Evolutionary conservation across 2,113 vertebrate genomes (phyloP).

Genomic region (Fulica atra): DNA sequence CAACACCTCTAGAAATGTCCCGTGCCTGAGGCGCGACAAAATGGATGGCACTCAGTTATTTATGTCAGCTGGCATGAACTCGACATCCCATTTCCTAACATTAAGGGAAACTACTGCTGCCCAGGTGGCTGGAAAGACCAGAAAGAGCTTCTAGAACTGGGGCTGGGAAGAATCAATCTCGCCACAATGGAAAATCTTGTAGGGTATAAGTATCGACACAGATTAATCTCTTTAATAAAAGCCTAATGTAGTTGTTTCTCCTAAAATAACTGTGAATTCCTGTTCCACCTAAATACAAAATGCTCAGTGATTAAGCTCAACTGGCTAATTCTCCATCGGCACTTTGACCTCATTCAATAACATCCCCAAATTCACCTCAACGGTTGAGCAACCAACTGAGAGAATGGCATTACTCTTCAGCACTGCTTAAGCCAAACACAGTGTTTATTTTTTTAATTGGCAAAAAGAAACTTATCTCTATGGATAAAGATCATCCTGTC

Average conservation of each 20-base stretch:
- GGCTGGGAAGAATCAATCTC: not conserved
- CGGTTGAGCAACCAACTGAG: slow-evolving; percentile 1
- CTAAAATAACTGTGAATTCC: not conserved
- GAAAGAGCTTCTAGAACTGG: not conserved
- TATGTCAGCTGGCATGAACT: not conserved
- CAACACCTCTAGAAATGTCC: not conserved
- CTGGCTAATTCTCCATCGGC: not conserved
- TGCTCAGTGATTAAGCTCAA: not conserved
- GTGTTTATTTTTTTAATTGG: not conserved
- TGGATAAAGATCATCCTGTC: slow-evolving; percentile 1
- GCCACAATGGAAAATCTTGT: not conserved
- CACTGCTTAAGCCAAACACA: not conserved
- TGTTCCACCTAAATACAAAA: not conserved
- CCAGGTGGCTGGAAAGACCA: not conserved
- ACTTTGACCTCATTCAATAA: not conserved
- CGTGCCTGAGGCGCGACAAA: not conserved
- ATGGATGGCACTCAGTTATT: not conserved
- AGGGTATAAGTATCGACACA: not conserved
- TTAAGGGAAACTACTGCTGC: accelerated
- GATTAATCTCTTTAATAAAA: not conserved
- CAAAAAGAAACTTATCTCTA: not conserved
- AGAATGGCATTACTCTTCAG: not conserved
- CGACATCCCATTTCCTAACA: not conserved
- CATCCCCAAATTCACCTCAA: not conserved
- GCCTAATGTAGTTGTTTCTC: not conserved